A percentile compares a stretch with the other conserved stretches of the same genome.
Evolutionary conservation across 2,888 invertebrate genomes (phyloP).

Genomic region (Spodoptera picta): DNA sequence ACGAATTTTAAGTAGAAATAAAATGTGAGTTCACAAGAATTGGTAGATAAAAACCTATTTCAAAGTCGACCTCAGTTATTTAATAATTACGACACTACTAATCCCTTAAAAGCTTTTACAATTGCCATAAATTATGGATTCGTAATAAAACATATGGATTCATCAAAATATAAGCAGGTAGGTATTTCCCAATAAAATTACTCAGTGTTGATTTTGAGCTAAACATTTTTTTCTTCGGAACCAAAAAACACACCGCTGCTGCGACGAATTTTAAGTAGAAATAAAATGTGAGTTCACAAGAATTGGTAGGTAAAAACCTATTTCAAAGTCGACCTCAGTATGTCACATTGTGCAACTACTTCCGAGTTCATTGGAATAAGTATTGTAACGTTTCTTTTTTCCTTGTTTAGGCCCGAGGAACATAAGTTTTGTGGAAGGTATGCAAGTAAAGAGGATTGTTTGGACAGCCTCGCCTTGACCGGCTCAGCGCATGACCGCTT

Average conservation of each 20-base stretch:
- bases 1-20: slow-evolving; percentile 22
- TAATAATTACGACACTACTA: slow-evolving; percentile 28
- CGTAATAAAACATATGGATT: slow-evolving; percentile 16
- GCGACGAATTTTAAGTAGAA: slow-evolving; percentile 19
- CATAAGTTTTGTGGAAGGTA: slow-evolving; percentile 39
- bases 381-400: slow-evolving; percentile 64
- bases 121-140: slow-evolving; percentile 16
- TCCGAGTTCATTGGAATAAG: slow-evolving; percentile 62
- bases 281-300: slow-evolving; percentile 18
- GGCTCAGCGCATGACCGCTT: slow-evolving; percentile 67
- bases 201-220: slow-evolving; percentile 16
- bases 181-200: slow-evolving; percentile 29
- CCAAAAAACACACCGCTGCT: slow-evolving; percentile 27
- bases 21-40: slow-evolving; percentile 22
- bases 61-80: slow-evolving; percentile 50
- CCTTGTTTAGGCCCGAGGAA: slow-evolving; percentile 59
- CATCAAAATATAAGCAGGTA: slow-evolving; percentile 1
- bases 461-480: slow-evolving; percentile 75
- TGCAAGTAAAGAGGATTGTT: slow-evolving; percentile 63
- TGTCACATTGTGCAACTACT: slow-evolving; percentile 55
- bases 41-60: slow-evolving; percentile 1
- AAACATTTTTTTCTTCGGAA: slow-evolving; percentile 35
- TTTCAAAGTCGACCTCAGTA: slow-evolving; percentile 47
- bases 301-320: slow-evolving; percentile 4
- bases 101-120: slow-evolving; percentile 46